Conservation (phyloP, 2,888 invertebrate species). For the Diplazon laetatorius region DNA sequence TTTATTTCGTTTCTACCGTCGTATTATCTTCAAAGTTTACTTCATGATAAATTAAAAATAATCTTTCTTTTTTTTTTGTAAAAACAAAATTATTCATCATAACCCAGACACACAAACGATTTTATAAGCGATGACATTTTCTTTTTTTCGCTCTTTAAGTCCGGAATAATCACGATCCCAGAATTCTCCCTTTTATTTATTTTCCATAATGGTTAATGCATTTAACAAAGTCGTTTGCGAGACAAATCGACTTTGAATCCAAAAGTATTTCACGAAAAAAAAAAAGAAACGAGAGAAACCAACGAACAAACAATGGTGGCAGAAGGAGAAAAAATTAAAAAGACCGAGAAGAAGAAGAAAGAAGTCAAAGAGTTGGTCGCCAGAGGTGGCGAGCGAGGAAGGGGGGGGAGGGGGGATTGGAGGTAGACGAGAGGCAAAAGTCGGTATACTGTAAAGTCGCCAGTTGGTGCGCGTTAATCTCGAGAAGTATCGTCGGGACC, state of each 20-base stretch:
- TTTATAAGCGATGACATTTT: too few relatives aligned
- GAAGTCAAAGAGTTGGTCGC: background rate
- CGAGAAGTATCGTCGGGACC: constrained; percentile 32
- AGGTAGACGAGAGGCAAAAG: constrained; percentile 11
- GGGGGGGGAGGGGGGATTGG: background rate
- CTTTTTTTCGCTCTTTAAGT: too few relatives aligned
- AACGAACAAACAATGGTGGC: background rate
- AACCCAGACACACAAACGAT: too few relatives aligned
- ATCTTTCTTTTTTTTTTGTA: too few relatives aligned
- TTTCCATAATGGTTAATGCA: background rate
- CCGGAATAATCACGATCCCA: too few relatives aligned
- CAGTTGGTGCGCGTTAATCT: constrained; percentile 54
- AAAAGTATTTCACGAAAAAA: background rate
- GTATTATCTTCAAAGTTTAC: too few relatives aligned
- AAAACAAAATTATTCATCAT: too few relatives aligned
- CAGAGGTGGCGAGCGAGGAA: background rate
- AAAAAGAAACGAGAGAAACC: background rate
- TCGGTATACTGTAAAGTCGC: constrained; percentile 25
- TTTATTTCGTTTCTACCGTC: background rate
- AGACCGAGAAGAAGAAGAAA: constrained; percentile 15
- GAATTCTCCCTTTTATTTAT: background rate
- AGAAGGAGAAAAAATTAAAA: constrained; percentile 5
- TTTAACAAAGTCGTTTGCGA: background rate
- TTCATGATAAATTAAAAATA: too few relatives aligned
- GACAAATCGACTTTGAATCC: background rate